phyloP scores from a whole-genome alignment of 2,113 vertebrate species.

The Sterna hirundo region DNA sequence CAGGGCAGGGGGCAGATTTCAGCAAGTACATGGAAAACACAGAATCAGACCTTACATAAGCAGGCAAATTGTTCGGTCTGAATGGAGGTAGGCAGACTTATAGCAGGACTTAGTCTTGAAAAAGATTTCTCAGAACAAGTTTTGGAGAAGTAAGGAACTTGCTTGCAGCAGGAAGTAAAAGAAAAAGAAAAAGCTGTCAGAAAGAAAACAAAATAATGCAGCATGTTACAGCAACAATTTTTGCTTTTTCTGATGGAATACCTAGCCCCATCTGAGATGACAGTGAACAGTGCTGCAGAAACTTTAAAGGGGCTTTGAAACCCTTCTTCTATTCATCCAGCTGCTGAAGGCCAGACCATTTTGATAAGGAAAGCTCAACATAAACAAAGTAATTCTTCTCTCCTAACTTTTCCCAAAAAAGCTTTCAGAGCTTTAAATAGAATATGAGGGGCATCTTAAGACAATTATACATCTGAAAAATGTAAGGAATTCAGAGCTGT shows the following conservation, averaged over 20 bases:
- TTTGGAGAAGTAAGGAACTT: not conserved
- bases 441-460: conserved; percentile 41
- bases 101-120: not conserved
- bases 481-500: conserved; percentile 16
- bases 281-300: not conserved
- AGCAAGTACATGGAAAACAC: not conserved
- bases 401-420: conserved; percentile 21
- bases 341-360: not conserved
- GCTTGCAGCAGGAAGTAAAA: not conserved
- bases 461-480: conserved; percentile 42
- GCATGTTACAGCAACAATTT: not conserved
- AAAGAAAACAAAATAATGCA: not conserved
- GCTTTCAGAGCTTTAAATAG: conserved; percentile 14
- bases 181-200: not conserved
- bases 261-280: not conserved
- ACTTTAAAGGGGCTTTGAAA: not conserved
- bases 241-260: not conserved
- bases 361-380: not conserved
- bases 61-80: not conserved
- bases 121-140: not conserved
- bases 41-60: not conserved
- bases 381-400: not conserved
- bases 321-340: not conserved
- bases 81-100: not conserved
- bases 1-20: not conserved